Evolutionary conservation across 1,140 invertebrate genomes (phyloP).

Genomic region (Drosophila micromelanica): DNA sequence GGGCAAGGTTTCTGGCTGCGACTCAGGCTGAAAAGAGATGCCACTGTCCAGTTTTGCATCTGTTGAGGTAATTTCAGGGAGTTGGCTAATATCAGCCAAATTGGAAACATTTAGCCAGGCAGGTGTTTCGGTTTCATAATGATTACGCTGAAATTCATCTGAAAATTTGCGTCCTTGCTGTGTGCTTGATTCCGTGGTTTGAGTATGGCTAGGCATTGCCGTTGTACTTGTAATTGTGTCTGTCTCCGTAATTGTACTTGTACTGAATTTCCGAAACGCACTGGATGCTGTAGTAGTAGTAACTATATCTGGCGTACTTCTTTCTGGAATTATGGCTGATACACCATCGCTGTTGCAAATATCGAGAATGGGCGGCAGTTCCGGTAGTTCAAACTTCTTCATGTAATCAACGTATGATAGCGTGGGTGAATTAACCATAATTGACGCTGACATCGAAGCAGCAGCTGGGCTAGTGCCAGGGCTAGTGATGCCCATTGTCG

Average conservation of each 20-base stretch:
- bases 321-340: background rate
- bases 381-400: constrained; percentile 73
- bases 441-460: constrained; percentile 21
- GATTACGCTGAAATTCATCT: background rate
- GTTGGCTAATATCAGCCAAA: background rate
- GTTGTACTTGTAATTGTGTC: background rate
- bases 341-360: constrained; percentile 10
- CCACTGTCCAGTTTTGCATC: background rate
- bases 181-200: background rate
- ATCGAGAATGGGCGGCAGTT: constrained; percentile 59
- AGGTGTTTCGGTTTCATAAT: background rate
- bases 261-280: background rate
- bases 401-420: constrained; percentile 67
- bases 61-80: background rate
- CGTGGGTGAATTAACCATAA: constrained; percentile 27
- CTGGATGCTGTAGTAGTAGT: background rate
- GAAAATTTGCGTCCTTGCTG: background rate
- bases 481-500: background rate
- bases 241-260: background rate
- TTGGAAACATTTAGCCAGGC: background rate
- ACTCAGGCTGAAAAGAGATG: too few species aligned
- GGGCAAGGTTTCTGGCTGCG: background rate
- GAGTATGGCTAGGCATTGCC: background rate
- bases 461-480: constrained; percentile 3
- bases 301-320: background rate